phyloP scores from a whole-genome alignment of 2,888 invertebrate species.

The Zygothrica quintamaculata region DNA sequence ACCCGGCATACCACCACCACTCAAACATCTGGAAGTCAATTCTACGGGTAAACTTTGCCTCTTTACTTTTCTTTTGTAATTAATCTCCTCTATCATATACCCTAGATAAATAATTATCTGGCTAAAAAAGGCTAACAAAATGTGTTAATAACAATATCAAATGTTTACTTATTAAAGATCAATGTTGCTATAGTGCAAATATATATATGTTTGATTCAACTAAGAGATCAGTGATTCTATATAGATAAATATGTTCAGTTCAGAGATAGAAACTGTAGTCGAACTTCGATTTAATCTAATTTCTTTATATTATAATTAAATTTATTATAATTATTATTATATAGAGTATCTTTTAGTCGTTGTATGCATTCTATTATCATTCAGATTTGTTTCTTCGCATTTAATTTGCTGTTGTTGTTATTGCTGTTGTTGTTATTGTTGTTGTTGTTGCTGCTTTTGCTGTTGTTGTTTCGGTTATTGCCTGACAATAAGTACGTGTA shows the following conservation, averaged over 20 bases:
- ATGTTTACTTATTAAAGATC: too few relatives aligned
- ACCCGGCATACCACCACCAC: constrained; percentile 11
- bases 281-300: constrained; percentile 1
- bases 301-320: not conserved
- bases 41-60: constrained; percentile 72
- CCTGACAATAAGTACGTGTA: constrained; percentile 63
- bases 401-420: constrained; percentile 20
- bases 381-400: not conserved
- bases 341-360: not conserved
- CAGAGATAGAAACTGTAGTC: not conserved
- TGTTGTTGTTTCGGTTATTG: constrained; percentile 42
- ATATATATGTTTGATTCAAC: too few relatives aligned
- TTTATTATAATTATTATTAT: too few relatives aligned
- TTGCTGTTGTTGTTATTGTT: constrained; percentile 25
- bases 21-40: constrained; percentile 70
- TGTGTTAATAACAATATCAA: too few relatives aligned
- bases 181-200: not conserved
- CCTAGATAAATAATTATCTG: not conserved
- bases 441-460: too few relatives aligned
- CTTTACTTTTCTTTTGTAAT: constrained; percentile 70
- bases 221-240: too few relatives aligned
- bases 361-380: too few relatives aligned
- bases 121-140: not conserved
- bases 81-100: constrained; percentile 62
- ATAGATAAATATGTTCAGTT: too few relatives aligned